Percentiles rank a stretch among this genome's conserved stretches.
phyloP scores from a whole-genome alignment of 1,140 invertebrate genomes.

The Caenorhabditis briggsae region DNA sequence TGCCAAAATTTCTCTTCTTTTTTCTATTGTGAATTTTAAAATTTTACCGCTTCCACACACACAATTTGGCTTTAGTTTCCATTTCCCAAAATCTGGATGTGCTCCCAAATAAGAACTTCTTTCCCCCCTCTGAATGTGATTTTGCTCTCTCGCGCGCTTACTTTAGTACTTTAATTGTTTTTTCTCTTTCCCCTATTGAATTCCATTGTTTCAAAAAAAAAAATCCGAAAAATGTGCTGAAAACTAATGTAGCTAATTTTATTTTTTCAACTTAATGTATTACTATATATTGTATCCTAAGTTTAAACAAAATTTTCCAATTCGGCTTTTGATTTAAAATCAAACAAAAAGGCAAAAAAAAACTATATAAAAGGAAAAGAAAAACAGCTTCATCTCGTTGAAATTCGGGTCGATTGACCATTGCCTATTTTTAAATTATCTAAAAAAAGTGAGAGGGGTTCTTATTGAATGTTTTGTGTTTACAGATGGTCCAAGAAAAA shows the following conservation, averaged over 20 bases:
- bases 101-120: constrained; percentile 4
- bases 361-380: too few species aligned
- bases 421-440: too few species aligned
- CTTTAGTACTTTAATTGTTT: constrained; percentile 5
- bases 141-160: not conserved
- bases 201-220: not conserved
- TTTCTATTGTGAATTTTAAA: constrained; percentile 11
- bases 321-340: not conserved
- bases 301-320: too few species aligned
- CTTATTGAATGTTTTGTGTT: not conserved
- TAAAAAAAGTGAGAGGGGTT: not conserved
- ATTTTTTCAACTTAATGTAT: not conserved
- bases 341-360: not conserved
- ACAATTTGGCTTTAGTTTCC: constrained; percentile 33
- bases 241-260: constrained; percentile 28
- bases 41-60: not conserved
- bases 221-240: constrained; percentile 3
- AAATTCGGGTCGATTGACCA: too few species aligned
- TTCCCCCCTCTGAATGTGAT: constrained; percentile 1
- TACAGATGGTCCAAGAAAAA: constrained; percentile 20
- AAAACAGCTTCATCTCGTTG: too few species aligned
- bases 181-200: not conserved
- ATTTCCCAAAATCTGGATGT: not conserved
- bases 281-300: not conserved
- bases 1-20: not conserved